These are phyloP conservation scores for Tiliacea citrago DNA, from an alignment of 2,888 invertebrate genomes.

Conservation along the genomic window DNA sequence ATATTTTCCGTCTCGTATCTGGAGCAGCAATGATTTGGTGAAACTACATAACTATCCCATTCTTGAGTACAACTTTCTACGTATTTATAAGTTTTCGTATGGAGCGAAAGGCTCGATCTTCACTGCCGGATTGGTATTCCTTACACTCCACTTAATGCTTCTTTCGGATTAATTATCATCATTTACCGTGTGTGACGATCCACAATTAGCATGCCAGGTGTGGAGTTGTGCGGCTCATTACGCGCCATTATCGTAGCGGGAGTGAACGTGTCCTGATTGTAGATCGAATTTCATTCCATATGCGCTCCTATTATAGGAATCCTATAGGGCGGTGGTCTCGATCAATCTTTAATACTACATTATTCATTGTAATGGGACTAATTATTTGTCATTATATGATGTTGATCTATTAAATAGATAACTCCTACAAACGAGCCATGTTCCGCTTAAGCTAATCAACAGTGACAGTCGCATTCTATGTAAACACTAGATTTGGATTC, in stretches of 20 bases:
- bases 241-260: constrained; percentile 81
- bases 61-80: constrained; percentile 53
- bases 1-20: constrained; percentile 31
- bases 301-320: constrained; percentile 63
- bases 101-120: constrained; percentile 61
- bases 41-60: constrained; percentile 36
- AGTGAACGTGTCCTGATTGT: constrained; percentile 81
- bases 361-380: constrained; percentile 70
- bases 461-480: constrained; percentile 59
- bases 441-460: constrained; percentile 56
- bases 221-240: constrained; percentile 79
- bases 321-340: constrained; percentile 71
- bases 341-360: constrained; percentile 73
- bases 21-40: constrained; percentile 33
- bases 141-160: constrained; percentile 56
- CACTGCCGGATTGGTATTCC: constrained; percentile 51
- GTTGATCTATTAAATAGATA: constrained; percentile 63
- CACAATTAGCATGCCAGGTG: constrained; percentile 82
- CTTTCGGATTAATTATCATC: constrained; percentile 77
- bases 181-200: constrained; percentile 74
- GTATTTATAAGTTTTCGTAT: constrained; percentile 54
- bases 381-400: constrained; percentile 63
- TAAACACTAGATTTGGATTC: constrained; percentile 62
- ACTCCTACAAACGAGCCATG: constrained; percentile 48
- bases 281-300: constrained; percentile 76